Evolutionary conservation across 2,888 invertebrate species (phyloP).

Genomic region (Drosophila pegasa): DNA sequence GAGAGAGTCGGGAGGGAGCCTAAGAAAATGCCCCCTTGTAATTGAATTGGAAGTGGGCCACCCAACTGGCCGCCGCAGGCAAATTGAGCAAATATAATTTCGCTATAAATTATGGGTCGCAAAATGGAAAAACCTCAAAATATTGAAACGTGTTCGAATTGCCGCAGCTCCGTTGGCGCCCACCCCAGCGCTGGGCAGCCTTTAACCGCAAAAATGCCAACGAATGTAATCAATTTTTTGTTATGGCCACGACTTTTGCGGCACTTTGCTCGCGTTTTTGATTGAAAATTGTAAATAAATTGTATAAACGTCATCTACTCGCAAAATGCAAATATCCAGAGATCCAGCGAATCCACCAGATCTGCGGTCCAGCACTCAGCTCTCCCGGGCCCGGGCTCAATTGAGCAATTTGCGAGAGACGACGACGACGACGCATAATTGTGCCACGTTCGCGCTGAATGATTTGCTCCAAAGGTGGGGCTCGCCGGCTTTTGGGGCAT

Average conservation of each 20-base stretch:
- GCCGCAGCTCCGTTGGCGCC: slow-evolving; percentile 30
- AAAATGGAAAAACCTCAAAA: slow-evolving; percentile 72
- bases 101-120: slow-evolving; percentile 68
- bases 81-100: slow-evolving; percentile 75
- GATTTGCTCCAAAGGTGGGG: slow-evolving; percentile 70
- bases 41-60: slow-evolving; percentile 53
- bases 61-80: slow-evolving; percentile 50
- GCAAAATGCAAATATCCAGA: slow-evolving; percentile 67
- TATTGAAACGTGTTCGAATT: slow-evolving; percentile 81
- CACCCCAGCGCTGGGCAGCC: slow-evolving; percentile 27
- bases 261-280: slow-evolving; percentile 67
- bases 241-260: slow-evolving; percentile 70
- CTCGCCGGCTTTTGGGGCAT: slow-evolving; percentile 30
- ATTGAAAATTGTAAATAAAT: slow-evolving; percentile 81
- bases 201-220: slow-evolving; percentile 52
- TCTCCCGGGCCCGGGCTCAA: slow-evolving; percentile 38
- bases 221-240: slow-evolving; percentile 64
- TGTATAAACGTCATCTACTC: slow-evolving; percentile 73
- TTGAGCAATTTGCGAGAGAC: slow-evolving; percentile 72
- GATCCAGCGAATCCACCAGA: neutral
- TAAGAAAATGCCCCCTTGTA: slow-evolving; percentile 40
- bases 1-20: neutral
- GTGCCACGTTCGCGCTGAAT: slow-evolving; percentile 76
- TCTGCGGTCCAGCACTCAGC: slow-evolving; percentile 2
- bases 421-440: slow-evolving; percentile 70